These are phyloP conservation scores for Drosophila formosana DNA, from an alignment of 2,888 invertebrate genomes.

Conservation along the genomic window DNA sequence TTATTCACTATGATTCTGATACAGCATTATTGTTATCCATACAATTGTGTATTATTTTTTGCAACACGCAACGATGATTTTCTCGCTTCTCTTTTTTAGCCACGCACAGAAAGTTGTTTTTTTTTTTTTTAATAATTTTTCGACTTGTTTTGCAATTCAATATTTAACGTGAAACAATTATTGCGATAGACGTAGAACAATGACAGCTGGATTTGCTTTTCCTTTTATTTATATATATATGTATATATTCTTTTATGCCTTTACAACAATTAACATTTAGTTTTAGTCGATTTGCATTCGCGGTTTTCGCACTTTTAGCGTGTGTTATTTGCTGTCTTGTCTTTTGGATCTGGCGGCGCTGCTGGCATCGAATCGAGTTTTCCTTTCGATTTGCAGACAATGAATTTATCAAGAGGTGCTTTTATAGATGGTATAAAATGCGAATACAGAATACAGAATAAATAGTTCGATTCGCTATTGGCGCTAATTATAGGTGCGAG, in stretches of 20 bases:
- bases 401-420: conserved; percentile 41
- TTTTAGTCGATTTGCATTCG: conserved; percentile 20
- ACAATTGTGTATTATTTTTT: conserved; percentile 41
- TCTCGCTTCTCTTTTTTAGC: conserved; percentile 53
- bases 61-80: conserved; percentile 48
- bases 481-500: conserved; percentile 56
- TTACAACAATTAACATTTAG: conserved; percentile 62
- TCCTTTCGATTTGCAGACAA: conserved; percentile 51
- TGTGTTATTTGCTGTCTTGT: conserved; percentile 19
- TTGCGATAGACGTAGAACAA: conserved; percentile 16
- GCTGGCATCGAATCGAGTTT: conserved; percentile 64
- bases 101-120: conserved; percentile 60
- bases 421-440: conserved; percentile 41
- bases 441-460: conserved; percentile 11
- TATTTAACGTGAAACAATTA: conserved; percentile 73
- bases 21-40: conserved; percentile 5
- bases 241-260: conserved; percentile 5
- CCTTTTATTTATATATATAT: conserved; percentile 2
- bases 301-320: conserved; percentile 56
- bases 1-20: conserved; percentile 1
- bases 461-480: conserved; percentile 30
- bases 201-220: conserved; percentile 24
- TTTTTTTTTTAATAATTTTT: conserved; percentile 25
- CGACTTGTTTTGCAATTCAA: conserved; percentile 20
- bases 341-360: conserved; percentile 19